Evolutionary conservation across 2,113 vertebrate genomes (phyloP).

Genomic region (Python bivittatus): DNA sequence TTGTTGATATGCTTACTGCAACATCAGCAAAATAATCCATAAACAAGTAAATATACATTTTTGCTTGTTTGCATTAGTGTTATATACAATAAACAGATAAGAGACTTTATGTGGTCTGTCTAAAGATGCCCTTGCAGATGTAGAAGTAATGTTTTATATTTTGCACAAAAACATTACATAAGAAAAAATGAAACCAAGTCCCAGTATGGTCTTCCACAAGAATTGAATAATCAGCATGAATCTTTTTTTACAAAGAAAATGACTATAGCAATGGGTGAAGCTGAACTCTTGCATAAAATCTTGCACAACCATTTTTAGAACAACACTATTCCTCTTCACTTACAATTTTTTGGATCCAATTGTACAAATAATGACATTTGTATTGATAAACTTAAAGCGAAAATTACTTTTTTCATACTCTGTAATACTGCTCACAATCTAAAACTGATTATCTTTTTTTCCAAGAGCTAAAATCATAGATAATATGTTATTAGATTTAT

Average conservation of each 20-base stretch:
- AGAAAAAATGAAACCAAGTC: background rate
- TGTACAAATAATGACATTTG: constrained; percentile 50
- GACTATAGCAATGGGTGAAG: background rate
- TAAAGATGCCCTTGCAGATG: background rate
- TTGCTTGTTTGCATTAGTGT: constrained; percentile 72
- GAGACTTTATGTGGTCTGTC: constrained; percentile 43
- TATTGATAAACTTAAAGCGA: constrained; percentile 60
- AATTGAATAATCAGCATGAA: background rate
- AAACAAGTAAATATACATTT: constrained; percentile 64
- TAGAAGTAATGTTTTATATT: background rate
- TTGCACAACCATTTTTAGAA: background rate
- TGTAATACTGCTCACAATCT: constrained; percentile 52
- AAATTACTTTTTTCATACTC: constrained; percentile 58
- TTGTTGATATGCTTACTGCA: constrained; percentile 55
- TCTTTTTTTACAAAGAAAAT: background rate
- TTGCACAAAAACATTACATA: background rate
- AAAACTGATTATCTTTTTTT: constrained; percentile 63
- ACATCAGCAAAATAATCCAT: constrained; percentile 60
- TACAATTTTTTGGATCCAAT: background rate
- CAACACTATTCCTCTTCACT: background rate
- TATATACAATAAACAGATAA: constrained; percentile 66
- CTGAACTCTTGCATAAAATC: background rate
- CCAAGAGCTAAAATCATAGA: constrained; percentile 59
- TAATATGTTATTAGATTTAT: constrained; percentile 65
- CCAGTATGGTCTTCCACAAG: background rate